Conservation (phyloP, 2,797 vertebrate genomes). For the Coilia nasus region DNA sequence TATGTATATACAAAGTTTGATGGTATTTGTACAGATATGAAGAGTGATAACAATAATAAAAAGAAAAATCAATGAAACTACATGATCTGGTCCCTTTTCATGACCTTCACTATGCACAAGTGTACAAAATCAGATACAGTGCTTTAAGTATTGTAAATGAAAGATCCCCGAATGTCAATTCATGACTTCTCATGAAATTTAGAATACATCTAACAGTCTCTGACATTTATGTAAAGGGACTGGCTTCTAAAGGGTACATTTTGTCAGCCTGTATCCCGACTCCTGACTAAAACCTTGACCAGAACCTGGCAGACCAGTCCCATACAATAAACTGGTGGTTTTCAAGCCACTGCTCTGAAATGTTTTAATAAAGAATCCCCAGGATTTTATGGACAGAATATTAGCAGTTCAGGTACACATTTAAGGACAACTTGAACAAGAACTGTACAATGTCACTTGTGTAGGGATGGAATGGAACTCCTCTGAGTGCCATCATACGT, state of each 20-base stretch:
- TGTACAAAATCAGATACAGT: background rate
- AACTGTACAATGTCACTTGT: too few relatives aligned
- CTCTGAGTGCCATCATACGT: too few relatives aligned
- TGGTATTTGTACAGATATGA: conserved; percentile 99
- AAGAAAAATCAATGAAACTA: conserved; percentile 48
- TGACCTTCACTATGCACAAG: background rate
- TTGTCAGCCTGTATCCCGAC: background rate
- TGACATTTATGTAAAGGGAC: background rate
- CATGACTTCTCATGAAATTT: background rate
- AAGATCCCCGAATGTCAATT: background rate
- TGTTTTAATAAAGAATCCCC: too few relatives aligned
- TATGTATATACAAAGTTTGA: conserved; percentile 99
- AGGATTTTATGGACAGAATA: too few relatives aligned
- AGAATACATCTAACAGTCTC: background rate
- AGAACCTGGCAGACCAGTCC: background rate
- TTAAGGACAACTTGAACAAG: too few relatives aligned
- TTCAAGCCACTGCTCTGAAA: too few relatives aligned
- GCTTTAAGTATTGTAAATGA: background rate
- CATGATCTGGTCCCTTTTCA: background rate
- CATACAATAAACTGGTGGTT: background rate
- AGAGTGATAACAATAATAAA: conserved; percentile 94
- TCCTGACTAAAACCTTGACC: background rate
- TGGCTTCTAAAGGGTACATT: background rate
- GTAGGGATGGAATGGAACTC: too few relatives aligned
- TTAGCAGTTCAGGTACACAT: too few relatives aligned